Conservation (phyloP, 2,797 vertebrate species). For the Gymnopithys bicolor region DNA sequence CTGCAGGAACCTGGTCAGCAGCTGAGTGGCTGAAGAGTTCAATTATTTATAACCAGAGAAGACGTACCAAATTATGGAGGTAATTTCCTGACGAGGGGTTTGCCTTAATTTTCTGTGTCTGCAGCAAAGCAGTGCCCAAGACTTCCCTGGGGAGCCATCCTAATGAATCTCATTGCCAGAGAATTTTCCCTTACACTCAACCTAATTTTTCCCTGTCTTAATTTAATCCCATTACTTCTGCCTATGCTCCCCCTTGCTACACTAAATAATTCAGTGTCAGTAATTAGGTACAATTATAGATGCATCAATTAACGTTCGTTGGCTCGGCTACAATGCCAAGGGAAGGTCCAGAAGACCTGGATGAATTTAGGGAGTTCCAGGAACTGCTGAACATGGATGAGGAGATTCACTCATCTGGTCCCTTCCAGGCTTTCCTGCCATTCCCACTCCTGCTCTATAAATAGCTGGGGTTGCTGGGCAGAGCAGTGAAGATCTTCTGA, state of each 20-base stretch:
- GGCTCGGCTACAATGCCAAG: background rate
- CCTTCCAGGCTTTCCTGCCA: background rate
- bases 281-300: constrained; percentile 58
- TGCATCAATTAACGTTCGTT: constrained; percentile 1
- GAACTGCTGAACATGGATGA: background rate
- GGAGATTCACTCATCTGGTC: background rate
- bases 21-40: background rate
- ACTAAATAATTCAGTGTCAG: constrained; percentile 58
- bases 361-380: background rate
- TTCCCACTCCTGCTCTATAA: background rate
- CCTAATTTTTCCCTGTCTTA: constrained; percentile 55
- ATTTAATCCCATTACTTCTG: constrained; percentile 70
- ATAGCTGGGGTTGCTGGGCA: background rate
- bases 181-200: constrained; percentile 40
- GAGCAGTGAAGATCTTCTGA: background rate
- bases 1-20: background rate
- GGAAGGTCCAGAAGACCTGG: background rate
- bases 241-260: constrained; percentile 39
- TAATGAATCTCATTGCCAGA: constrained; percentile 51
- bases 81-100: constrained; percentile 47
- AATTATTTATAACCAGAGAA: constrained; percentile 29
- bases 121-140: constrained; percentile 27
- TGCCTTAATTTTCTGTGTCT: constrained; percentile 48
- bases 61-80: constrained; percentile 2
- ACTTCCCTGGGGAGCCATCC: constrained; percentile 34